These are phyloP conservation scores for Patella pellucida DNA, from an alignment of 2,888 invertebrate species.

Conservation along the genomic window DNA sequence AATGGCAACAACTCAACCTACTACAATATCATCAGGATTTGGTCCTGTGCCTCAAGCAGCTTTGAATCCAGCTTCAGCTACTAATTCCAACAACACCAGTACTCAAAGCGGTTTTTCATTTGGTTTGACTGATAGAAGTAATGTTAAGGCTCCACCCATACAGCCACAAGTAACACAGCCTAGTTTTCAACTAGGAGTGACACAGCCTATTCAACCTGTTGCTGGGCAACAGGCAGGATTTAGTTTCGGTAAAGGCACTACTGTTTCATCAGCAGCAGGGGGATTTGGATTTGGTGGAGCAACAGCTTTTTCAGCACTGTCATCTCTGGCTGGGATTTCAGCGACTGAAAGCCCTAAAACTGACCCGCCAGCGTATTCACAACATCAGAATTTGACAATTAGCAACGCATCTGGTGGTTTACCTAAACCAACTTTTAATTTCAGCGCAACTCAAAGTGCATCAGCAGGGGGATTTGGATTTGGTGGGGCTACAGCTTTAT, in stretches of 20 bases:
- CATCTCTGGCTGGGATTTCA: background rate
- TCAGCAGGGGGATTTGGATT: background rate
- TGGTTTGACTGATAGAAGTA: background rate
- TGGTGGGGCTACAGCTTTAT: conserved; percentile 1
- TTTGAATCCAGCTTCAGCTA: background rate
- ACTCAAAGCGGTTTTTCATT: background rate
- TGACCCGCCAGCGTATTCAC: background rate
- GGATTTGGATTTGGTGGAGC: conserved; percentile 7
- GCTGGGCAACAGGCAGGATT: background rate
- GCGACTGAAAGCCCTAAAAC: background rate
- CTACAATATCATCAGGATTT: background rate
- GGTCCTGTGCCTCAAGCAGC: background rate
- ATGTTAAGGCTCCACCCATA: no score
- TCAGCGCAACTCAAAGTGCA: background rate
- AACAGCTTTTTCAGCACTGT: background rate
- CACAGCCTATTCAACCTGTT: background rate
- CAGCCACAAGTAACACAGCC: background rate
- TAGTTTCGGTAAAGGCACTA: background rate
- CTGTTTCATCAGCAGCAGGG: background rate
- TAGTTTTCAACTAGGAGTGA: no score
- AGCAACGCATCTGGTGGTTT: background rate
- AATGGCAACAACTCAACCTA: background rate
- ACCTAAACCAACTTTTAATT: background rate
- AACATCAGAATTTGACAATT: no score
- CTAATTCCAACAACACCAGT: background rate